A percentile compares a stretch with the other conserved stretches of the same genome.
These are phyloP conservation scores for Gopherus evgoodei DNA, from an alignment of 2,113 vertebrate genomes.

Conservation along the genomic window DNA sequence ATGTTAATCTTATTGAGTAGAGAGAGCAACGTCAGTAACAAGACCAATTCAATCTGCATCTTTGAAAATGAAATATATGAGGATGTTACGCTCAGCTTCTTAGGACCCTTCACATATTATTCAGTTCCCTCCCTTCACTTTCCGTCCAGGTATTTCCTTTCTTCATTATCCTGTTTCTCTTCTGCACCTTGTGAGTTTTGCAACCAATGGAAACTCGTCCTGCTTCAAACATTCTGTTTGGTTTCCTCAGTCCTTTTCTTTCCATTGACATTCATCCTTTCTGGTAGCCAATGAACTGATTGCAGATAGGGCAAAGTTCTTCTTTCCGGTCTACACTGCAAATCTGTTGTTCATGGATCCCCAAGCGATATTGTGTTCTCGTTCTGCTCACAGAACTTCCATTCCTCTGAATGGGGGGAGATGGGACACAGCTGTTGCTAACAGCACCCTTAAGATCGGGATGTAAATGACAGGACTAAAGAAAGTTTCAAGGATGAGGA, in stretches of 20 bases:
- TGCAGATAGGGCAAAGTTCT: not conserved
- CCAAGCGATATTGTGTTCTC: not conserved
- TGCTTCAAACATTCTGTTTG: constrained; percentile 19
- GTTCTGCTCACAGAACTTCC: constrained; percentile 24
- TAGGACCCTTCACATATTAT: not conserved
- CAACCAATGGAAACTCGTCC: constrained; percentile 6
- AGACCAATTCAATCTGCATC: not conserved
- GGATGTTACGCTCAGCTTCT: not conserved
- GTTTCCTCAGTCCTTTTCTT: constrained; percentile 15
- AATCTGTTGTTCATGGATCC: not conserved
- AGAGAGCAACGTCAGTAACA: not conserved
- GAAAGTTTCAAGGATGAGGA: not conserved
- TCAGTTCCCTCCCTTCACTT: constrained; percentile 28
- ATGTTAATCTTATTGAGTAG: not conserved
- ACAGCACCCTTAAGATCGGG: not conserved
- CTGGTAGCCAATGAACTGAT: not conserved
- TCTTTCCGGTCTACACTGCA: not conserved
- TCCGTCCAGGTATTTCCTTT: not conserved
- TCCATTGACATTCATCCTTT: not conserved
- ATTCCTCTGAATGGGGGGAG: not conserved
- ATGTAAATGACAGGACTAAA: constrained; percentile 25
- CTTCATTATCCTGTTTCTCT: constrained; percentile 27
- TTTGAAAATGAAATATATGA: not conserved
- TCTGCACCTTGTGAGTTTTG: not conserved
- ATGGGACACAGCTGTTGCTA: not conserved